Conservation (phyloP, 2,888 invertebrate species). For the Sphaerophoria taeniata region DNA sequence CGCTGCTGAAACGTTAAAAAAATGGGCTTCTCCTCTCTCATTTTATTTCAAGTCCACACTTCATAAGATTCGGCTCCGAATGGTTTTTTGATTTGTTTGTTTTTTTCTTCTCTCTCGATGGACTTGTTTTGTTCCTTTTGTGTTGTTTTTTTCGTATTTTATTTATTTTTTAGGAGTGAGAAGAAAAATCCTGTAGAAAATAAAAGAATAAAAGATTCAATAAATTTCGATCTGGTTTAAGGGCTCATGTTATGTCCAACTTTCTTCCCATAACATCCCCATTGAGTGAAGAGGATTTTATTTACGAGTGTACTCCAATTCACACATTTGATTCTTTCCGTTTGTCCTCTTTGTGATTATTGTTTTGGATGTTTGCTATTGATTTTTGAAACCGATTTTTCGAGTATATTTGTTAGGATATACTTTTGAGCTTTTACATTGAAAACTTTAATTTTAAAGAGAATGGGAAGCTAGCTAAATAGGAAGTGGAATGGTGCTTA, state of each 20-base stretch:
- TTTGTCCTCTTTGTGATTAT: not conserved
- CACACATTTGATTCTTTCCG: constrained; percentile 62
- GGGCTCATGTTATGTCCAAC: constrained; percentile 26
- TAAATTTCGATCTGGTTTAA: constrained; percentile 39
- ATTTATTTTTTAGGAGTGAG: not conserved
- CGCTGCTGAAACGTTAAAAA: constrained; percentile 60
- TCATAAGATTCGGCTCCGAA: not conserved
- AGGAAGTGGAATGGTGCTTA: no score
- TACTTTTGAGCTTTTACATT: no score
- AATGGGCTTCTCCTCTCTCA: constrained; percentile 41
- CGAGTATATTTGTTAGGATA: not conserved
- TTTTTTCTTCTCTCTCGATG: no score
- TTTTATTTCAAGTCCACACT: constrained; percentile 30
- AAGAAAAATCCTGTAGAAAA: not conserved
- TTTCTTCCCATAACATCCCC: not conserved
- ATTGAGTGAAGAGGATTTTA: constrained; percentile 9
- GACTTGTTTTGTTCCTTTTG: no score
- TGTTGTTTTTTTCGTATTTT: no score
- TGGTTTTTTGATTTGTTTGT: not conserved
- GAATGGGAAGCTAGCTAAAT: no score
- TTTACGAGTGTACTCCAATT: constrained; percentile 62
- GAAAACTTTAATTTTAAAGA: no score
- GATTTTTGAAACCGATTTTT: constrained; percentile 22
- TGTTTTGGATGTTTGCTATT: constrained; percentile 17
- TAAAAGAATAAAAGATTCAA: constrained; percentile 36